phyloP scores from a whole-genome alignment of 2,888 invertebrate genomes.

The Sisyra terminalis region DNA sequence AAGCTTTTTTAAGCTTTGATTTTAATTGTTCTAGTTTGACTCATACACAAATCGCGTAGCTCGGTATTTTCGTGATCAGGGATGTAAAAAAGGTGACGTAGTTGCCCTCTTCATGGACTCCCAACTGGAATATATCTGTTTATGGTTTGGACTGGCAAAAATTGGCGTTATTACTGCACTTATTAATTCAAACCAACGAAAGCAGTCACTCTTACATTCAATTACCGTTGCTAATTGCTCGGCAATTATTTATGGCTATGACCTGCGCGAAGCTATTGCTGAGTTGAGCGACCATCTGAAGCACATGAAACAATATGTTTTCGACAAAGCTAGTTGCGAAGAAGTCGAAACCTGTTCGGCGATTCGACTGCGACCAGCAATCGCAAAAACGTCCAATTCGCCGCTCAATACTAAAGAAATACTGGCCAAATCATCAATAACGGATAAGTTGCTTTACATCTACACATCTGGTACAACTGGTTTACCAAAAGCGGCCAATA shows the following conservation, averaged over 20 bases:
- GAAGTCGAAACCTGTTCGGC: too few relatives aligned
- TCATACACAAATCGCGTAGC: conserved; percentile 67
- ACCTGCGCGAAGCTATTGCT: conserved; percentile 20
- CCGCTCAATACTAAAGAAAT: conserved; percentile 19
- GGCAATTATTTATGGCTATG: conserved; percentile 58
- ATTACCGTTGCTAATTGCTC: conserved; percentile 64
- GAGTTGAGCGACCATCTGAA: background rate
- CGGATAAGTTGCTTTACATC: conserved; percentile 67
- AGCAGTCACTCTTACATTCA: conserved; percentile 68
- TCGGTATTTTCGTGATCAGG: conserved; percentile 54
- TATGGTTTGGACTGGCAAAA: conserved; percentile 87
- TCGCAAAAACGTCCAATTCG: conserved; percentile 15
- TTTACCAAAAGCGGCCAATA: conserved; percentile 89
- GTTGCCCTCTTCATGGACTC: conserved; percentile 83
- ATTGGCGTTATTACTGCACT: conserved; percentile 71
- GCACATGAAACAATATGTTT: conserved; percentile 11
- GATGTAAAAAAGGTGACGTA: conserved; percentile 67
- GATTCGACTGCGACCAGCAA: conserved; percentile 19
- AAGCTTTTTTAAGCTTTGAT: too few relatives aligned
- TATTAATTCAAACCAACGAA: conserved; percentile 76
- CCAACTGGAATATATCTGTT: conserved; percentile 69
- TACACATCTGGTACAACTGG: conserved; percentile 96
- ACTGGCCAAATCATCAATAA: conserved; percentile 20
- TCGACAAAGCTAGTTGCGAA: too few relatives aligned
- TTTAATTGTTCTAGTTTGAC: conserved; percentile 58